Evolutionary conservation across 2,888 invertebrate species (phyloP).

Genomic region (Epiblema foenella): DNA sequence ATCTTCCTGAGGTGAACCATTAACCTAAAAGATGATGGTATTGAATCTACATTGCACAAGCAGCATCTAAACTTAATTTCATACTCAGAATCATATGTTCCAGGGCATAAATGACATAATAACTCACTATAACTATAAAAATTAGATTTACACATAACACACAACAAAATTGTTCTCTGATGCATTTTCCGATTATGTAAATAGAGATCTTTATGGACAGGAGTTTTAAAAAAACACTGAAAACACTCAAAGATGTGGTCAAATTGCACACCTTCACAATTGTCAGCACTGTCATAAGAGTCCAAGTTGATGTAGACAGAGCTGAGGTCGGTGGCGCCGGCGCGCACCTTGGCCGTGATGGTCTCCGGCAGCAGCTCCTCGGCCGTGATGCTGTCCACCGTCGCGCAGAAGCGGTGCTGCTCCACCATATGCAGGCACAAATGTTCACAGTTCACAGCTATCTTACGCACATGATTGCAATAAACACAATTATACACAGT

Average conservation of each 20-base stretch:
- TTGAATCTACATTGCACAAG: slow-evolving; percentile 89
- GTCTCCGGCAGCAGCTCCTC: slow-evolving; percentile 89
- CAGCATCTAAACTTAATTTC: slow-evolving; percentile 92
- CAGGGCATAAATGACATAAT: slow-evolving; percentile 94
- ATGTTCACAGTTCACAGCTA: slow-evolving; percentile 93
- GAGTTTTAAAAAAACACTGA: slow-evolving; percentile 91
- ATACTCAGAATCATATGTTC: slow-evolving; percentile 87
- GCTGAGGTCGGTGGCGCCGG: slow-evolving; percentile 86
- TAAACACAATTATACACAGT: slow-evolving; percentile 91
- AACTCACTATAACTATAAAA: slow-evolving; percentile 95
- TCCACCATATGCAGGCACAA: slow-evolving; percentile 91
- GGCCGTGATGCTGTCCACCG: slow-evolving; percentile 90
- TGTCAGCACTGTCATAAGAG: slow-evolving; percentile 87
- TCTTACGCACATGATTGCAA: slow-evolving; percentile 93
- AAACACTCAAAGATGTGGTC: slow-evolving; percentile 93
- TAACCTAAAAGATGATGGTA: slow-evolving; percentile 94
- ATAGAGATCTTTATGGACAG: slow-evolving; percentile 93
- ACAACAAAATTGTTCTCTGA: slow-evolving; percentile 91
- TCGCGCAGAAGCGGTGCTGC: slow-evolving; percentile 92
- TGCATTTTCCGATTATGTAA: slow-evolving; percentile 95
- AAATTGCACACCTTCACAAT: slow-evolving; percentile 82
- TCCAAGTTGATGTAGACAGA: slow-evolving; percentile 89
- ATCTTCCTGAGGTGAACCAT: slow-evolving; percentile 95
- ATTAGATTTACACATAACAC: slow-evolving; percentile 94
- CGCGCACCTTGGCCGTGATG: slow-evolving; percentile 88